Conservation (phyloP, 2,797 vertebrate species). For the Pangasius krempfi region DNA sequence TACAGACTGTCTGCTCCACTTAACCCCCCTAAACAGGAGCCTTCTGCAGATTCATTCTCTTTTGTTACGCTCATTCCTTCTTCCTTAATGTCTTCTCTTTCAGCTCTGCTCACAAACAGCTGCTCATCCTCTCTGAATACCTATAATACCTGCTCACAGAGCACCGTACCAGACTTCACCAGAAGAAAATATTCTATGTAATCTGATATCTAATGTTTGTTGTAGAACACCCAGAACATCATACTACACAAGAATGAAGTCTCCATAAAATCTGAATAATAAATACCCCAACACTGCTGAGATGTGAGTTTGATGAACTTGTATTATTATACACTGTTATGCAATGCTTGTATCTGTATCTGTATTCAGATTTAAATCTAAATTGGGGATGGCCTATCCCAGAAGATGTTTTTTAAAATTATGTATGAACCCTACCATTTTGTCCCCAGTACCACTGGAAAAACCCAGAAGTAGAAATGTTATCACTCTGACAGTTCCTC, state of each 20-base stretch:
- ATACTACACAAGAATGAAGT: background rate
- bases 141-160: constrained; percentile 64
- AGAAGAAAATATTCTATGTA: background rate
- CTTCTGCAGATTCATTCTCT: constrained; percentile 62
- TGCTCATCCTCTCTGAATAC: constrained; percentile 67
- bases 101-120: constrained; percentile 62
- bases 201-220: constrained; percentile 4
- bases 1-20: constrained; percentile 70
- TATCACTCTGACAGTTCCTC: background rate
- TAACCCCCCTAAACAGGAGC: constrained; percentile 49
- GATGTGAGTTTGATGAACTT: background rate
- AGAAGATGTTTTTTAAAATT: background rate
- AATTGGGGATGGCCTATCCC: background rate
- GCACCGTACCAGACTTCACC: constrained; percentile 1
- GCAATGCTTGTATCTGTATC: background rate
- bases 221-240: background rate
- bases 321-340: background rate
- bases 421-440: background rate
- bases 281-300: background rate
- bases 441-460: background rate
- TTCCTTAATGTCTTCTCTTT: constrained; percentile 51
- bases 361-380: background rate
- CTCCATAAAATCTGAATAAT: background rate
- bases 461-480: background rate
- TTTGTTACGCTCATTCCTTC: constrained; percentile 67